Base-by-base conservation (phyloP, 2,797 vertebrate genomes). In the Pelobates cultripes region DNA sequence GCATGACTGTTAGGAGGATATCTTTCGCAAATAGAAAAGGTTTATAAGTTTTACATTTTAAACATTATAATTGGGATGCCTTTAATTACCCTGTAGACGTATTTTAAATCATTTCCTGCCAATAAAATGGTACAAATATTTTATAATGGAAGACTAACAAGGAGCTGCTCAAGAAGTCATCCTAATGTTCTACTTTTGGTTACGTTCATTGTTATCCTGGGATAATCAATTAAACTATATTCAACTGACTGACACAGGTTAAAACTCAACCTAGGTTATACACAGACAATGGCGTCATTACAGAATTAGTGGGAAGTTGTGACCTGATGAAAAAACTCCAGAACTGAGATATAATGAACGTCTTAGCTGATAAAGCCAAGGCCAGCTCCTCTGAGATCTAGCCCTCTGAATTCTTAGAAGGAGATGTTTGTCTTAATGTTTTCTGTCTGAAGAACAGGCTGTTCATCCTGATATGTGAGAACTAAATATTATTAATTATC, bases 341-440 rank as follows among this genome's bases (percentile, higher is more conserved):
- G 43, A 15, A 15, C 43, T 75, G 13, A 75, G 57, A 66, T 76
- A 43, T 44, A 47, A 61, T 55, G 44, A 78, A 67, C 72, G 78
- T 79, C 82, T 79, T 53, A 17, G 53, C 66, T 79, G 77, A 79
- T 83, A 83, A 83, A 45, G 74, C 44, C 82, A 83, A 83, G 82
- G 82, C 64, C 82, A 79, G 77, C 72, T 75, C 72, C 41, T 83
- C 77, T 63, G 72, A 75, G 77, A 73, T 83, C 71, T 61, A 78
- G 61, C 76, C 82, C 72, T 74, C 77, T 75, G 51, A 79, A 83
- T 83, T 75, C 77, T 79, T 75, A 83, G 77, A 83, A 75, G 66
- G 66, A 75, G 72, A 60, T 74, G 63, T 82, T 77, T 82, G 74
- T 75, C 28, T 53, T 55, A 57, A 82, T 82, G 74, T 78, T 83